Conservation (phyloP, 1,140 invertebrate species). For the Theocolax elegans region DNA sequence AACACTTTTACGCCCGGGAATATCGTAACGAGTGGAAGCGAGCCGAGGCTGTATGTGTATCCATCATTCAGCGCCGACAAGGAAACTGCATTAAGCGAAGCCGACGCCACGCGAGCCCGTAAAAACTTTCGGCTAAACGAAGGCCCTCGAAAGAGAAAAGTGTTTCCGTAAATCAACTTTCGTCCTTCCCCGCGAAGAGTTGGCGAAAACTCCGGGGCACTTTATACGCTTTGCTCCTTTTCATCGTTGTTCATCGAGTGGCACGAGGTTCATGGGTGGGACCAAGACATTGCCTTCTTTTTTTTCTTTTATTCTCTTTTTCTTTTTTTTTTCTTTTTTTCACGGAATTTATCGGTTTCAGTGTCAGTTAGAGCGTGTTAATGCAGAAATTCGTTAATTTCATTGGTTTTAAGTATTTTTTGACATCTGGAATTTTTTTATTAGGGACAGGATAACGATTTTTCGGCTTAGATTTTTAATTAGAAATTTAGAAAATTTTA, state of each 20-base stretch:
- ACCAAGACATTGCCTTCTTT: too few species aligned
- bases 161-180: constrained; percentile 42
- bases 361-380: too few species aligned
- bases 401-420: too few species aligned
- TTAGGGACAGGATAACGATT: too few species aligned
- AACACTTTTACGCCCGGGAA: constrained; percentile 32
- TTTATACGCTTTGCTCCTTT: constrained; percentile 23
- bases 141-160: constrained; percentile 36
- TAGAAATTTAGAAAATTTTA: too few species aligned
- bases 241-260: constrained; percentile 30
- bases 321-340: too few species aligned
- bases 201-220: constrained; percentile 23
- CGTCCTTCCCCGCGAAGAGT: constrained; percentile 6
- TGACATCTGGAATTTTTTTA: too few species aligned
- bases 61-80: constrained; percentile 38
- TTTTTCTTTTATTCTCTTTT: not conserved
- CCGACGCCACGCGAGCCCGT: constrained; percentile 10
- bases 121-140: constrained; percentile 39
- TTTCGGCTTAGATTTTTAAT: too few species aligned
- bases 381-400: too few species aligned
- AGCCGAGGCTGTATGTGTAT: constrained; percentile 15
- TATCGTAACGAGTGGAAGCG: constrained; percentile 30
- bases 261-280: not conserved
- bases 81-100: constrained; percentile 41
- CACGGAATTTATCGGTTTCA: not conserved